phyloP scores from a whole-genome alignment of 1,140 invertebrate species.

The Panulirus ornatus region DNA sequence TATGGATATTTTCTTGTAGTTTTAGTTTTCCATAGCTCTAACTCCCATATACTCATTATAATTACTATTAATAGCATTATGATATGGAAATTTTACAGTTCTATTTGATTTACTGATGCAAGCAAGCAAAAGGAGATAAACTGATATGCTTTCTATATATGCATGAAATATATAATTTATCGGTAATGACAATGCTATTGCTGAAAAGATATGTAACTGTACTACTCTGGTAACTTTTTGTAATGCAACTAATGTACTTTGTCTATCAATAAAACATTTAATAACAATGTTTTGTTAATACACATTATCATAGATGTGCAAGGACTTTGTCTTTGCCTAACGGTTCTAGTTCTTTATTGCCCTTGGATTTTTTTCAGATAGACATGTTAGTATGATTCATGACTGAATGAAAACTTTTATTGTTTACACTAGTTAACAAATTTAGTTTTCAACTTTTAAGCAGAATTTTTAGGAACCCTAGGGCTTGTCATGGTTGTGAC shows the following conservation, averaged over 20 bases:
- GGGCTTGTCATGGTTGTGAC: too few species aligned
- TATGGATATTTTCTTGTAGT: conserved; percentile 67
- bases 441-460: too few species aligned
- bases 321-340: too few species aligned
- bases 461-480: too few species aligned
- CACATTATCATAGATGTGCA: too few species aligned
- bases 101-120: conserved; percentile 67
- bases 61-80: conserved; percentile 67
- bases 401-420: too few species aligned
- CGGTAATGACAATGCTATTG: conserved; percentile 72
- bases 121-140: conserved; percentile 65
- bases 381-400: too few species aligned
- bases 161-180: conserved; percentile 71
- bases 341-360: too few species aligned
- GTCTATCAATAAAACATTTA: conserved; percentile 75
- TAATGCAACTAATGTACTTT: conserved; percentile 75
- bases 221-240: conserved; percentile 75
- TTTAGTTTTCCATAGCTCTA: conserved; percentile 58
- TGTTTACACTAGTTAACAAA: too few species aligned
- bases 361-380: too few species aligned
- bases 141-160: conserved; percentile 68
- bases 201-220: conserved; percentile 69
- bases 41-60: conserved; percentile 71
- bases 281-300: conserved; percentile 53
- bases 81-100: conserved; percentile 44